phyloP scores from a whole-genome alignment of 2,888 invertebrate genomes.

The Caenorhabditis sp. region DNA sequence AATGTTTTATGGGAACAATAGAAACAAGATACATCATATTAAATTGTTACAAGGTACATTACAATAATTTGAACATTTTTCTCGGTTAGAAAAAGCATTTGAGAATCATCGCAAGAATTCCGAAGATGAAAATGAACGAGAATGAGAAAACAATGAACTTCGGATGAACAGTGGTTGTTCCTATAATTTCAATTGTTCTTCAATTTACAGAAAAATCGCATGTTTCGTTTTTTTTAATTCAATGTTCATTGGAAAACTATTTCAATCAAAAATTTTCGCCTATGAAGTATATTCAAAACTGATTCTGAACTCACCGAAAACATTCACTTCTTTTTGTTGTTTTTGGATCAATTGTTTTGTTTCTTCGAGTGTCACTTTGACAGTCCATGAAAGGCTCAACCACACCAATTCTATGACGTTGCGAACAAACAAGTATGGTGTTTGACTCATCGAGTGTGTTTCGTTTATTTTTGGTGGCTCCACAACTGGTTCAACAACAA shows the following conservation, averaged over 20 bases:
- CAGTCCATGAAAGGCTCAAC: background rate
- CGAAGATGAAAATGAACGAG: too few species aligned
- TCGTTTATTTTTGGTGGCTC: background rate
- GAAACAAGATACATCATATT: too few species aligned
- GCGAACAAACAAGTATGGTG: background rate
- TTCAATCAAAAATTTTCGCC: too few species aligned
- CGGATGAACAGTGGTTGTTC: background rate
- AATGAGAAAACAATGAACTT: background rate
- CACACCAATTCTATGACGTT: background rate
- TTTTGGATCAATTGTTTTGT: background rate
- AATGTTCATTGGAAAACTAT: too few species aligned
- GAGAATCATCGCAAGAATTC: background rate
- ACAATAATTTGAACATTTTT: background rate
- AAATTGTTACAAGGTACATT: too few species aligned
- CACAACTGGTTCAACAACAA: background rate
- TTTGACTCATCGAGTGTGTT: background rate
- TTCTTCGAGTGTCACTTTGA: background rate
- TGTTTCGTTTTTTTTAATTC: too few species aligned
- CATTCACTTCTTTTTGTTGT: background rate
- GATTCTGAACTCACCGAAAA: background rate
- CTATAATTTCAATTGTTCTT: background rate
- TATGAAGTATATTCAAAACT: too few species aligned
- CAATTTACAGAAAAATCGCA: too few species aligned
- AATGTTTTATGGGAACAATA: background rate
- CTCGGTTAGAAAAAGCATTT: background rate